These are phyloP conservation scores for Sphyrna mokarran DNA, from an alignment of 2,113 vertebrate genomes.

Conservation along the genomic window DNA sequence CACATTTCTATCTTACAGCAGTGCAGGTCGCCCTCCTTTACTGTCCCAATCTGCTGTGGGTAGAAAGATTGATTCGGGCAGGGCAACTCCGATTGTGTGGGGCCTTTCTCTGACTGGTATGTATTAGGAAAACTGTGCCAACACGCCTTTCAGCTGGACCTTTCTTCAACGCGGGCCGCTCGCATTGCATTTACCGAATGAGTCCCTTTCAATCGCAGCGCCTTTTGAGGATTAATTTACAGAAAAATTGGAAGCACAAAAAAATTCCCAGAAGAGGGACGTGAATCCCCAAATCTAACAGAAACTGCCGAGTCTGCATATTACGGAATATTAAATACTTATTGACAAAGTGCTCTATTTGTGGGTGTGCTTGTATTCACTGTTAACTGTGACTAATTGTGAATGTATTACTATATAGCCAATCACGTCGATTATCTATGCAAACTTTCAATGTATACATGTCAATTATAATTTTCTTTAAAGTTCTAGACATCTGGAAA, in stretches of 20 bases:
- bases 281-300: neutral
- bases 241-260: neutral
- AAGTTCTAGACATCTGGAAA: neutral
- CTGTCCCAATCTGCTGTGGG: neutral
- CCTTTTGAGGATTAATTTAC: neutral
- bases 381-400: neutral
- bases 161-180: neutral
- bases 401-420: neutral
- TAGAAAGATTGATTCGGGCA: neutral
- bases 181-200: neutral
- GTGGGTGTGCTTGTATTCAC: neutral
- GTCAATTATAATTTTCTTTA: neutral
- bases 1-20: neutral
- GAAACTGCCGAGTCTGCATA: neutral
- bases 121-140: neutral
- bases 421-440: neutral
- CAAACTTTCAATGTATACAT: neutral
- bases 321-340: neutral
- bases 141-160: neutral
- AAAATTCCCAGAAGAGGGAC: neutral
- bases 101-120: neutral
- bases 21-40: neutral
- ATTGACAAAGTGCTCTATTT: neutral
- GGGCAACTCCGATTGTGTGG: neutral
- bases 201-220: neutral